phyloP scores from a whole-genome alignment of 64 coral and sea anemone genomes.

The Stichodactyla mertensii region DNA sequence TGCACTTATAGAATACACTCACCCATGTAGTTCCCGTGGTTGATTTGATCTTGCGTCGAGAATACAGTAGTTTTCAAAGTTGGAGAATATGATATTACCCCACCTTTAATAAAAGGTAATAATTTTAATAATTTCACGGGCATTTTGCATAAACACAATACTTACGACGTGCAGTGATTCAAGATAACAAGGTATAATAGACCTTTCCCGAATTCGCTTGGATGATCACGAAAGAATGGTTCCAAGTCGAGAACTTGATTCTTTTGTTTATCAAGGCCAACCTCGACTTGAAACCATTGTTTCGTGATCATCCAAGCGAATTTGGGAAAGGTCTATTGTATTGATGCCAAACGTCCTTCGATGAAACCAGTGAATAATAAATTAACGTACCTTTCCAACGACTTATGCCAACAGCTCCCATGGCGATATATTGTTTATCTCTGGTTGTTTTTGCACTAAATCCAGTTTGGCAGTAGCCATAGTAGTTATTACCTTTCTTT shows the following conservation, averaged over 20 bases:
- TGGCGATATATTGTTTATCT: conserved; percentile 11
- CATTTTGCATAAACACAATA: too few relatives aligned
- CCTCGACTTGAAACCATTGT: too few relatives aligned
- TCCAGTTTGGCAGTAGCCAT: conserved; percentile 62
- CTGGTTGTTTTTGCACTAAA: conserved; percentile 53
- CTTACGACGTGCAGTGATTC: too few relatives aligned
- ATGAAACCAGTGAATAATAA: background rate
- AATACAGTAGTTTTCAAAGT: background rate
- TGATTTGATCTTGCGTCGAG: conserved; percentile 34
- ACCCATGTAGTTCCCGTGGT: conserved; percentile 36
- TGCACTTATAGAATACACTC: background rate
- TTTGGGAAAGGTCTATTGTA: too few relatives aligned
- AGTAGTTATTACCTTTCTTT: conserved; percentile 27
- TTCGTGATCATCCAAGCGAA: too few relatives aligned
- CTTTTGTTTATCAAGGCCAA: too few relatives aligned
- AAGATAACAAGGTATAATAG: too few relatives aligned
- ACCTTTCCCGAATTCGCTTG: too few relatives aligned
- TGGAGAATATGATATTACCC: conserved; percentile 16
- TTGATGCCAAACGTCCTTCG: too few relatives aligned
- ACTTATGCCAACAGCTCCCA: conserved; percentile 43
- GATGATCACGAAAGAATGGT: too few relatives aligned
- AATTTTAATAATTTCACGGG: too few relatives aligned
- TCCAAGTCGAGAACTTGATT: too few relatives aligned
- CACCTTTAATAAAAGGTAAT: background rate
- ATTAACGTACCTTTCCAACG: conserved; percentile 44